These are phyloP conservation scores for Thyatira batis DNA, from an alignment of 2,888 invertebrate genomes.

Conservation along the genomic window DNA sequence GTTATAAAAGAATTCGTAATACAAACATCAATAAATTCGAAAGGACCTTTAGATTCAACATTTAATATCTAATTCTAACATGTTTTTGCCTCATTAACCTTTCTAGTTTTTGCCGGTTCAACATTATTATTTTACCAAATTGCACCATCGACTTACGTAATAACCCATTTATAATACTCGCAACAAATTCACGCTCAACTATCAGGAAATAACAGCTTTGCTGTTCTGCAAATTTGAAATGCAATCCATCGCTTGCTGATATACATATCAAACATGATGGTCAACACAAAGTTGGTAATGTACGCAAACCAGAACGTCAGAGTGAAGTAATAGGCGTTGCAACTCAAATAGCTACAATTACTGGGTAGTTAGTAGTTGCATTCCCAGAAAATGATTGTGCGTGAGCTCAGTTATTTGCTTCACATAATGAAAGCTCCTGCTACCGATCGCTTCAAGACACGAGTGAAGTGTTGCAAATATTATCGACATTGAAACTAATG, in stretches of 20 bases:
- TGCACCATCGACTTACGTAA: neutral
- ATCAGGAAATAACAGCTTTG: neutral
- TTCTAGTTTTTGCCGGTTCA: neutral
- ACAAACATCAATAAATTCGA: neutral
- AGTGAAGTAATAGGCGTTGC: slow-evolving; percentile 11
- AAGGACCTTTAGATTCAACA: neutral
- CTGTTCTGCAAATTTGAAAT: neutral
- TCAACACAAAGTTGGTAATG: neutral
- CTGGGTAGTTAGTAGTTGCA: slow-evolving; percentile 20
- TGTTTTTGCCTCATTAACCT: neutral
- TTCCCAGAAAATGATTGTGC: slow-evolving; percentile 36
- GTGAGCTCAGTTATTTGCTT: slow-evolving; percentile 14
- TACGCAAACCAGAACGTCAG: neutral
- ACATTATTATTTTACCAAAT: neutral
- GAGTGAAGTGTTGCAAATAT: neutral
- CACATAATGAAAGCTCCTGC: slow-evolving; percentile 21
- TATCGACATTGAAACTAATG: neutral
- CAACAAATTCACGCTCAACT: neutral
- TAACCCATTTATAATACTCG: neutral
- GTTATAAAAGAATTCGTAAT: neutral
- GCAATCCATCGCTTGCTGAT: neutral
- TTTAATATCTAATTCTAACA: neutral
- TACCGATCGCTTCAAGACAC: slow-evolving; percentile 24
- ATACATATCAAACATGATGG: neutral
- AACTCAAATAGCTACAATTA: slow-evolving; percentile 14